Conservation (phyloP, 92 coral and sea anemone species). For the Actinostola sp. region DNA sequence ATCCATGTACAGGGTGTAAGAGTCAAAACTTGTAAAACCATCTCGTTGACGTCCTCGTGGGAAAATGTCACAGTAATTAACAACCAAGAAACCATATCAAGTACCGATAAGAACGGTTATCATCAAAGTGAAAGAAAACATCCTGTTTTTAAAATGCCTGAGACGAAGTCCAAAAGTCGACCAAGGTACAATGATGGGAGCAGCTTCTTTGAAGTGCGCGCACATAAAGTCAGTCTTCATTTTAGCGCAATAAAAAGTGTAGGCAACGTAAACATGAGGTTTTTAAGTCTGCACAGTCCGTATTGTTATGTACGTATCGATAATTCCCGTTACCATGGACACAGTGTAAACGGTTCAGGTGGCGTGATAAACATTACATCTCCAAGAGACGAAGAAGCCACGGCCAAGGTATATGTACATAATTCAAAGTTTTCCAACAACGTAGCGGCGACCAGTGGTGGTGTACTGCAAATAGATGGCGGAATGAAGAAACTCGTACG, state of each 20-base stretch:
- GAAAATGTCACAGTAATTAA: conserved; percentile 14
- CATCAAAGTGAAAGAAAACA: not conserved
- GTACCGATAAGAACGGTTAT: not conserved
- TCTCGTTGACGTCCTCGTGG: not conserved
- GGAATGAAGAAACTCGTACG: not conserved
- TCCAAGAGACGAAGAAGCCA: not conserved
- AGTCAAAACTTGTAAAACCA: not conserved
- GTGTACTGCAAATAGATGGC: conserved; percentile 17
- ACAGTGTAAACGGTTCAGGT: conserved; percentile 5
- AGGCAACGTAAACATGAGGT: conserved; percentile 21
- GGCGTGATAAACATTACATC: conserved; percentile 10
- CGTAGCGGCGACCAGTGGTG: conserved; percentile 5
- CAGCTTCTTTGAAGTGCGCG: not conserved
- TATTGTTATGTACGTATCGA: not conserved
- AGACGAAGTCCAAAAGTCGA: not conserved
- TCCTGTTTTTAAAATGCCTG: too few relatives aligned
- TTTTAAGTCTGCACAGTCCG: conserved; percentile 2
- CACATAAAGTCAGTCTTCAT: not conserved
- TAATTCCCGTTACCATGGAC: conserved; percentile 11
- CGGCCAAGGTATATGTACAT: not conserved
- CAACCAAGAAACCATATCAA: not conserved
- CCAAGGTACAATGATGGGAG: not conserved
- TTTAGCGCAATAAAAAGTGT: conserved; percentile 2
- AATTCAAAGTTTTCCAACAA: conserved; percentile 11
- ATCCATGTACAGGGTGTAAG: not conserved